phyloP scores from a whole-genome alignment of 1,140 invertebrate species.

The Octopus bimaculoides region DNA sequence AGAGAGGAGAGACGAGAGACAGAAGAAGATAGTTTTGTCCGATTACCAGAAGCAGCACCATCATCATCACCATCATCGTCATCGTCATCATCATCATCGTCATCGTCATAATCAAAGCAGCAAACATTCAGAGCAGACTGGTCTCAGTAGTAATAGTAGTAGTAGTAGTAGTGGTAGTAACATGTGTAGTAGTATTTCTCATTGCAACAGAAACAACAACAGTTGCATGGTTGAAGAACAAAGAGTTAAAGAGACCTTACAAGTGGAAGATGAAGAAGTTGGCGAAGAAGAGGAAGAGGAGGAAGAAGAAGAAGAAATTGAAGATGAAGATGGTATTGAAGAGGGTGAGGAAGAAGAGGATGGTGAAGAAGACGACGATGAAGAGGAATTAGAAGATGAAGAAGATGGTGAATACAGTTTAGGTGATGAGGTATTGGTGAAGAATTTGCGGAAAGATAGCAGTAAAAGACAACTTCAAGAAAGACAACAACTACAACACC shows the following conservation, averaged over 20 bases:
- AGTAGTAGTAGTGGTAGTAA: too few relatives aligned
- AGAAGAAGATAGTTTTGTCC: not conserved
- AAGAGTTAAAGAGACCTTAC: not conserved
- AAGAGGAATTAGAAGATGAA: conserved; percentile 5
- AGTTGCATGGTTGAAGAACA: not conserved
- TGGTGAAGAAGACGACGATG: conserved; percentile 17
- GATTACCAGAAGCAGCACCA: too few relatives aligned
- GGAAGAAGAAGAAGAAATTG: not conserved
- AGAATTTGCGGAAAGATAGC: not conserved
- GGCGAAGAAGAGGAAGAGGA: not conserved
- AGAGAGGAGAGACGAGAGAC: not conserved
- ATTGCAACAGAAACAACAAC: not conserved
- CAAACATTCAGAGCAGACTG: too few relatives aligned
- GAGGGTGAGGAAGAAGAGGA: conserved; percentile 15
- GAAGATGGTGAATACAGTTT: not conserved
- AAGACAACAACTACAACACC: not conserved
- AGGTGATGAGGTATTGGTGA: not conserved
- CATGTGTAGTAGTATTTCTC: not conserved
- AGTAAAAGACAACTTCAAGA: not conserved
- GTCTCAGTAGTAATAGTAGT: too few relatives aligned
- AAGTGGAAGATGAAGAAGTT: not conserved
- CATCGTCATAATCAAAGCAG: too few relatives aligned
- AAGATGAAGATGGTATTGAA: not conserved
- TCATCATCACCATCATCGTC: too few relatives aligned
- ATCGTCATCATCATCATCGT: too few relatives aligned